Base-by-base conservation (phyloP, 2,888 invertebrate genomes). In the Hemicrepidius hirtus region DNA sequence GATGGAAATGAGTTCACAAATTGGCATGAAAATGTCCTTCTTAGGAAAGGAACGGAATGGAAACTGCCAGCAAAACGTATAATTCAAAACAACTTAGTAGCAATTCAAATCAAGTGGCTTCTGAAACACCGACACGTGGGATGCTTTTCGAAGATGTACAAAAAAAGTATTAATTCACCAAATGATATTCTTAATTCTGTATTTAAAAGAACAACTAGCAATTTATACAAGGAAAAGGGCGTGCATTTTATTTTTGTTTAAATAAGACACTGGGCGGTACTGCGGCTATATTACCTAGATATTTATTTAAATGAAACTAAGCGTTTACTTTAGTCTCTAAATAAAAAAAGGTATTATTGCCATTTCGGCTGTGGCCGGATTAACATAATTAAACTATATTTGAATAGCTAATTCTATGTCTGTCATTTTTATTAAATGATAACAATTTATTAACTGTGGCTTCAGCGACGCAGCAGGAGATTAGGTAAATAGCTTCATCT, bases 381-480 rank as follows among this genome's bases (percentile, higher is more conserved):
- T 44, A 44, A 18, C 16, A 44, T 44, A 44, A 44, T 44, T 44
- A 44, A 44, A 16, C 4, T 44, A 13, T 44, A 44, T 44, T 16
- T 44, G 18, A 13, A 16, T 16, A 44, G 18, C 16, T 44, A 16
- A 44, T 44, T 44, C 9, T 44, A 10, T 44, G 16, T 16, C 9
- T 44, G 44, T 18, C 18, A 44, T 44, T 44, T 44, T 44, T 44
- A 44, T 44, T 44, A 44, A 44, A 44, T 13, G 44, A 16, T 16
- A 16, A 16, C 32, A 32, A 32, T 32, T 32, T 32, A 32, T 32
- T 9, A 32, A 9, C 1, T 32, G 32, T 9, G 32, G 9, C 32
- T 32, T 9, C 32, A 9, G 1, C 7, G 7, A 32, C 32, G 32
- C 9, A 32, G 32, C 7, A 32, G 7, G 32, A 2, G 7, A 32